Conservation (phyloP, 1,140 invertebrate species). For the Hyles euphorbiae region DNA sequence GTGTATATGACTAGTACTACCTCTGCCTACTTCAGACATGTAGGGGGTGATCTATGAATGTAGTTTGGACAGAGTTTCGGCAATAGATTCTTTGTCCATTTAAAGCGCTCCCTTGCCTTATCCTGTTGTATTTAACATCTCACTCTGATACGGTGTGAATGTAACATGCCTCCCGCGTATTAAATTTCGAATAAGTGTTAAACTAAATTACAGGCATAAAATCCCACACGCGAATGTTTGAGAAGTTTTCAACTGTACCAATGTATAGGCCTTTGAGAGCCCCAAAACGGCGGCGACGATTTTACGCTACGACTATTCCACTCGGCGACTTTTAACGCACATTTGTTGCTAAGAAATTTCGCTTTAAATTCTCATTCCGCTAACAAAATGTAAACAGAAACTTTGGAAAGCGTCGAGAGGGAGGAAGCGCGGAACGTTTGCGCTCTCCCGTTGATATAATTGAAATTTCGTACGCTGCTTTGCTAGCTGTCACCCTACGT, state of each 20-base stretch:
- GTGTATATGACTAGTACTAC: no score
- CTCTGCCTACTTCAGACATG: no score
- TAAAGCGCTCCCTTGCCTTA: no score
- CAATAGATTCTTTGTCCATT: no score
- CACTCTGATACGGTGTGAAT: no score
- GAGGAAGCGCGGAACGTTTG: slow-evolving; percentile 33
- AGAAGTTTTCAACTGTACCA: background rate
- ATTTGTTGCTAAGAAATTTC: slow-evolving; percentile 58
- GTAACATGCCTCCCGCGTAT: no score
- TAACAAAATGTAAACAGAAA: slow-evolving; percentile 68
- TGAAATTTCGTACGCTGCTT: slow-evolving; percentile 55
- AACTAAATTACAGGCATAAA: no score
- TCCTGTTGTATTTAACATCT: no score
- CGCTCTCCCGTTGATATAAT: slow-evolving; percentile 51
- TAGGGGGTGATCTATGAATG: no score
- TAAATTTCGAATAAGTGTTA: no score
- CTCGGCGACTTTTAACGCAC: slow-evolving; percentile 40
- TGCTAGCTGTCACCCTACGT: slow-evolving; percentile 37
- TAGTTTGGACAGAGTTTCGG: no score
- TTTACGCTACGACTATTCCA: slow-evolving; percentile 39
- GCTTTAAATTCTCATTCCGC: slow-evolving; percentile 64
- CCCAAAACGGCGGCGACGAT: slow-evolving; percentile 23
- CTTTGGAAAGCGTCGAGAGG: slow-evolving; percentile 29
- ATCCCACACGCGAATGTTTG: slow-evolving; percentile 17
- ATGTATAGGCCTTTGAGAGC: slow-evolving; percentile 13